Evolutionary conservation across 2,888 invertebrate genomes (phyloP).

Genomic region (Euproctis similis): DNA sequence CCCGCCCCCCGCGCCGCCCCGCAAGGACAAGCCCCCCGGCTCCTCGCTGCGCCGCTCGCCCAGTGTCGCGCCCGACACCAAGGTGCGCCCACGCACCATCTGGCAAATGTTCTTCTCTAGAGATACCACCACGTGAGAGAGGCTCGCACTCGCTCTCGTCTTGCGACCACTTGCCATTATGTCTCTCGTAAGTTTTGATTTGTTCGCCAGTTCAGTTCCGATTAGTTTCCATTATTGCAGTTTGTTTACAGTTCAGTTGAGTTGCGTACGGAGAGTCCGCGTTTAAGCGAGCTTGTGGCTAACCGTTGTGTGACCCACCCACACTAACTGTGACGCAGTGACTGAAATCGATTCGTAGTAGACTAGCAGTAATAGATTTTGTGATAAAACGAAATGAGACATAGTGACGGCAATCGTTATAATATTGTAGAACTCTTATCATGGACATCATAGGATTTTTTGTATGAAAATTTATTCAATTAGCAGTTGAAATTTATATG

Average conservation of each 20-base stretch:
- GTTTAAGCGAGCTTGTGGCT: conserved; percentile 33
- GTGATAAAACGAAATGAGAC: no score
- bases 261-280: conserved; percentile 31
- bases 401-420: no score
- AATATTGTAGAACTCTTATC: no score
- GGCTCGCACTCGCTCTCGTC: conserved; percentile 23
- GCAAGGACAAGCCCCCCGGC: conserved; percentile 43
- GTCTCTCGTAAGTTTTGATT: conserved; percentile 73
- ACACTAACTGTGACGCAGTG: conserved; percentile 33
- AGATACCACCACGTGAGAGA: conserved; percentile 40
- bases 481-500: no score
- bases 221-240: conserved; percentile 14
- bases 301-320: conserved; percentile 31
- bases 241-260: conserved; percentile 21
- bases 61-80: conserved; percentile 64
- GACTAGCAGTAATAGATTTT: no score
- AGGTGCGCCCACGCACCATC: conserved; percentile 84
- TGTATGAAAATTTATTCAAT: no score
- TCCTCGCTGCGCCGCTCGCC: conserved; percentile 56
- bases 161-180: conserved; percentile 53
- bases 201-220: conserved; percentile 25
- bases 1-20: conserved; percentile 24
- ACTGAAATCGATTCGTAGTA: conserved; percentile 19
- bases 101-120: conserved; percentile 79
- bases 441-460: no score